Percentiles rank a stretch among this genome's conserved stretches.
These are phyloP conservation scores for Stichodactyla helianthus DNA, from an alignment of 64 coral and sea anemone genomes.

Conservation along the genomic window DNA sequence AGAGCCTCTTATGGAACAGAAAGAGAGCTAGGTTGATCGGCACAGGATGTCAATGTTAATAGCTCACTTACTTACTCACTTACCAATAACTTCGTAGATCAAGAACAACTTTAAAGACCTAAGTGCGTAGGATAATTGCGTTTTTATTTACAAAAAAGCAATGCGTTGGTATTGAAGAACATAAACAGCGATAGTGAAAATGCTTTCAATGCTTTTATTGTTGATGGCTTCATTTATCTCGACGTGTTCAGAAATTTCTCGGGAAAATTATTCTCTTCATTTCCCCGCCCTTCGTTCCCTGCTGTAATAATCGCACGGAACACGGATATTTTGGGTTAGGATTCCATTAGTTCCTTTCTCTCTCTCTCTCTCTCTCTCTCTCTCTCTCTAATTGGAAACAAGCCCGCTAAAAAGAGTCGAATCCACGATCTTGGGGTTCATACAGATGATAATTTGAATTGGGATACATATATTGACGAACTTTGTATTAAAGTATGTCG, in stretches of 20 bases:
- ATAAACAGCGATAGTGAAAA: neutral
- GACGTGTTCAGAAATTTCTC: neutral
- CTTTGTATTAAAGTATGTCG: too few species aligned
- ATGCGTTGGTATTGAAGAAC: neutral
- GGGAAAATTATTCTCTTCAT: neutral
- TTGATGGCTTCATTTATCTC: neutral
- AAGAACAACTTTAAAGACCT: neutral
- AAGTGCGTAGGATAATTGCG: slow-evolving; percentile 1
- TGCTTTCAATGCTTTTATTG: neutral
- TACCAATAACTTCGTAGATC: neutral
- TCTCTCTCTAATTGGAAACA: neutral
- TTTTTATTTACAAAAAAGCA: neutral
- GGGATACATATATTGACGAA: too few species aligned
- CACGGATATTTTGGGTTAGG: too few species aligned
- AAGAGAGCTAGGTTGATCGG: neutral
- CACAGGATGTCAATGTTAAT: neutral
- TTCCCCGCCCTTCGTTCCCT: neutral
- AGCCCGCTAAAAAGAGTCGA: too few species aligned
- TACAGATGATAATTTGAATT: too few species aligned
- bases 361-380: neutral
- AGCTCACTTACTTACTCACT: neutral
- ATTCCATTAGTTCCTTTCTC: too few species aligned
- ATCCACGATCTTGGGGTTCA: too few species aligned
- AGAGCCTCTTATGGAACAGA: neutral
- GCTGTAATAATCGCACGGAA: neutral